These are phyloP conservation scores for Triplophysa siluroides DNA, from an alignment of 2,113 vertebrate species.

Conservation along the genomic window DNA sequence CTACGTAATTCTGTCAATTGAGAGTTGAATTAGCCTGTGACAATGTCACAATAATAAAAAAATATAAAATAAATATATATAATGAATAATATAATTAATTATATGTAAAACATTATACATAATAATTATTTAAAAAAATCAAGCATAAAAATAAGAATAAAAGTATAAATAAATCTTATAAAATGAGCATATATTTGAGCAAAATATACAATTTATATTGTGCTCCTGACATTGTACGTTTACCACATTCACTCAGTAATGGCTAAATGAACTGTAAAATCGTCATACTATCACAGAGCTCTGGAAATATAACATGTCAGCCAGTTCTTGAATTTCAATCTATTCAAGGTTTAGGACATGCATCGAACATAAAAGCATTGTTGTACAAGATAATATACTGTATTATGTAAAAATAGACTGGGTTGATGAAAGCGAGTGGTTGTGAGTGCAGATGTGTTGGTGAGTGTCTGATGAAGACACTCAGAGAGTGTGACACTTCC, in stretches of 20 bases:
- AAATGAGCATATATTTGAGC: no score
- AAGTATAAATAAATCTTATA: no score
- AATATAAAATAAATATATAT: no score
- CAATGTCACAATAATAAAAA: no score
- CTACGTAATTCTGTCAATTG: no score
- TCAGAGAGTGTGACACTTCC: background rate
- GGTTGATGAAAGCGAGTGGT: background rate
- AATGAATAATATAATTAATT: no score
- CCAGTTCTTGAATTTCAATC: slow-evolving; percentile 11
- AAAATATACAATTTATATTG: no score
- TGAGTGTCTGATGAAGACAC: background rate
- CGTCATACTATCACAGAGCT: background rate
- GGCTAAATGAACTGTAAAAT: background rate
- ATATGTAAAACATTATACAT: no score
- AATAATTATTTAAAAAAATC: no score
- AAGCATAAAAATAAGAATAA: no score
- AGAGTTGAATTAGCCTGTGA: no score
- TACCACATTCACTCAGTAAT: background rate
- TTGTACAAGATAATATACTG: slow-evolving; percentile 5
- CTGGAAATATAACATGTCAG: background rate
- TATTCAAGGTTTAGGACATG: background rate
- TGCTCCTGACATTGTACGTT: background rate
- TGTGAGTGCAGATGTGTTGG: background rate
- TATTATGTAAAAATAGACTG: background rate
- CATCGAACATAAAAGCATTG: background rate